phyloP scores from a whole-genome alignment of 1,140 invertebrate genomes.

The Brachionus asplanchnoidis region DNA sequence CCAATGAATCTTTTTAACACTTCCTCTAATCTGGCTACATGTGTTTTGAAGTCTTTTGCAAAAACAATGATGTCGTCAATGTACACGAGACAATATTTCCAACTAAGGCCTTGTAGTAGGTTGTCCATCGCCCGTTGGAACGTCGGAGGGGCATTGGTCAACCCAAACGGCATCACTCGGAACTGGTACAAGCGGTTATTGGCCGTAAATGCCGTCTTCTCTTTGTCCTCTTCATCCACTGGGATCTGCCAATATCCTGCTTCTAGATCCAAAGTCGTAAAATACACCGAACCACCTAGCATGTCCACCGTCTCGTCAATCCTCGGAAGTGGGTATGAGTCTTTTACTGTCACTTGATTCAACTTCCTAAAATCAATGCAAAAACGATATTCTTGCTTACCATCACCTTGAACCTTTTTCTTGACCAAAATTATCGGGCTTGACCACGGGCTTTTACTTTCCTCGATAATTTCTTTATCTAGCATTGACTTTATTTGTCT shows the following conservation, averaged over 20 bases:
- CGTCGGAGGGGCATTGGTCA: too few relatives aligned
- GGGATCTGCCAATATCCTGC: slow-evolving; percentile 52
- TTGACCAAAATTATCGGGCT: slow-evolving; percentile 4
- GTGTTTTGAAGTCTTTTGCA: background rate
- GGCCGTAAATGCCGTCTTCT: slow-evolving; percentile 45
- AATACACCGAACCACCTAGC: too few relatives aligned
- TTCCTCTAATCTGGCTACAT: slow-evolving; percentile 44
- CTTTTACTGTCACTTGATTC: too few relatives aligned
- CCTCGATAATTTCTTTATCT: slow-evolving; percentile 42
- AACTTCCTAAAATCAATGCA: too few relatives aligned
- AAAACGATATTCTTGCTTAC: too few relatives aligned
- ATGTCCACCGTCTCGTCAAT: too few relatives aligned
- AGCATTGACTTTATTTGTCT: slow-evolving; percentile 26
- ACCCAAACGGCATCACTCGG: slow-evolving; percentile 54
- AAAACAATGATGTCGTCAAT: slow-evolving; percentile 23
- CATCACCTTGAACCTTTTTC: too few relatives aligned
- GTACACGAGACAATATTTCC: slow-evolving; percentile 24
- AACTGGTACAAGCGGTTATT: slow-evolving; percentile 45
- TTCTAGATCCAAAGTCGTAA: slow-evolving; percentile 50
- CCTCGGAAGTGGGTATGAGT: too few relatives aligned
- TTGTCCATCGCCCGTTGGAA: slow-evolving; percentile 51
- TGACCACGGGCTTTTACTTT: slow-evolving; percentile 47
- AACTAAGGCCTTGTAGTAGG: slow-evolving; percentile 25
- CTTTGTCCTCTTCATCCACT: slow-evolving; percentile 45
- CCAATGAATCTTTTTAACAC: too few relatives aligned